A percentile compares a stretch with the other conserved stretches of the same genome.
Evolutionary conservation across 2,797 vertebrate genomes (phyloP).

Genomic region (Gobio occitaniae): DNA sequence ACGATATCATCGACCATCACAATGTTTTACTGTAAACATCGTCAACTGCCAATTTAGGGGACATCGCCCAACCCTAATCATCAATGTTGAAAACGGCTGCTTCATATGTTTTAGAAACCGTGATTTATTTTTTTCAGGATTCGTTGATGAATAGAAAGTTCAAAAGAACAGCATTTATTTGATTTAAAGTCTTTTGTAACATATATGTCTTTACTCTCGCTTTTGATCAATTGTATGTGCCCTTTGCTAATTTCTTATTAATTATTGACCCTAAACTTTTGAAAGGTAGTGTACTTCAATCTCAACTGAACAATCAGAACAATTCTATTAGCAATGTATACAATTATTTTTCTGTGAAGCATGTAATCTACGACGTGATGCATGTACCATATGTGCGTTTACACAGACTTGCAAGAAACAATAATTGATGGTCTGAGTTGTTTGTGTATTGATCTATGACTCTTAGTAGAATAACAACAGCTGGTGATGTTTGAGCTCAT

Average conservation of each 20-base stretch:
- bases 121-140: not conserved
- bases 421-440: not conserved
- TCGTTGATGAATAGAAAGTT: not conserved
- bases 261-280: not conserved
- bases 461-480: not conserved
- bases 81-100: not conserved
- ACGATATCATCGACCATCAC: no score
- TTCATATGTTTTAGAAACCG: not conserved
- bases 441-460: not conserved
- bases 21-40: no score
- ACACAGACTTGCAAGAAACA: not conserved
- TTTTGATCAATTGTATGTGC: not conserved
- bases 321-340: not conserved
- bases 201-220: not conserved
- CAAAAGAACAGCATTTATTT: not conserved
- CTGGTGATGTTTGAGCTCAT: conserved; percentile 12
- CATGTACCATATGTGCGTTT: not conserved
- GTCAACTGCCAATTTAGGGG: no score
- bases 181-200: not conserved
- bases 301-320: not conserved
- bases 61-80: no score
- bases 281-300: not conserved
- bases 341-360: not conserved
- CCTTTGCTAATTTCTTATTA: not conserved
- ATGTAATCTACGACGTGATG: not conserved